phyloP scores from a whole-genome alignment of 2,888 invertebrate species.

The Nomada fucata region DNA sequence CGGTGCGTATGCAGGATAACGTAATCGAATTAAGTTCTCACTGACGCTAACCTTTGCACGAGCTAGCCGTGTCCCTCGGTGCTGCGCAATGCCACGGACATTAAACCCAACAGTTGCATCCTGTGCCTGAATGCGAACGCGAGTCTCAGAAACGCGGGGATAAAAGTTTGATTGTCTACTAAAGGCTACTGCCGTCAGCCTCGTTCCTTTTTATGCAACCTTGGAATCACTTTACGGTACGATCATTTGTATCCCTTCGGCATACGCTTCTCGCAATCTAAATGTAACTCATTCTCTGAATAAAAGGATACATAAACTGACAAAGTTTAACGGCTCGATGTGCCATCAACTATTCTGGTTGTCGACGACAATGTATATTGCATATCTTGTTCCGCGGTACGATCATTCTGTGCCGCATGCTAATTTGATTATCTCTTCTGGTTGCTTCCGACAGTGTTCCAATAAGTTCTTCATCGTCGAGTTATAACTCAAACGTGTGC shows the following conservation, averaged over 20 bases:
- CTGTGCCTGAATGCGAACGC: not conserved
- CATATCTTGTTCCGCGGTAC: too few species aligned
- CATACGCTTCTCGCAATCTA: not conserved
- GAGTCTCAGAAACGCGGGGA: not conserved
- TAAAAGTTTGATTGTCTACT: conserved; percentile 10
- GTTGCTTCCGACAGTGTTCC: too few species aligned
- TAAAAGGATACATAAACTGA: too few species aligned
- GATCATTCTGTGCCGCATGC: too few species aligned
- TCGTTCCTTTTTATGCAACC: not conserved
- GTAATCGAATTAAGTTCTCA: conserved; percentile 24
- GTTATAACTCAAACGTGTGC: too few species aligned
- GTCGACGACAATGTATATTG: too few species aligned
- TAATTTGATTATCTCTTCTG: too few species aligned
- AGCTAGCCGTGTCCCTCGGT: conserved; percentile 1
- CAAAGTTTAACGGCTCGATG: too few species aligned
- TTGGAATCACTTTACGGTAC: not conserved
- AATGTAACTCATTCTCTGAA: not conserved
- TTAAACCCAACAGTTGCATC: conserved; percentile 9
- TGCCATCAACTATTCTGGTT: too few species aligned
- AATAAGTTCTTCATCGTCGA: too few species aligned
- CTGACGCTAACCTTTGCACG: conserved; percentile 31
- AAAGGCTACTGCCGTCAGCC: not conserved
- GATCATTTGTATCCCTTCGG: not conserved
- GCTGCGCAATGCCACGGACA: conserved; percentile 34
- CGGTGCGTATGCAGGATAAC: not conserved